Conservation (phyloP, 2,888 invertebrate genomes). For the Cyclophora punctaria region DNA sequence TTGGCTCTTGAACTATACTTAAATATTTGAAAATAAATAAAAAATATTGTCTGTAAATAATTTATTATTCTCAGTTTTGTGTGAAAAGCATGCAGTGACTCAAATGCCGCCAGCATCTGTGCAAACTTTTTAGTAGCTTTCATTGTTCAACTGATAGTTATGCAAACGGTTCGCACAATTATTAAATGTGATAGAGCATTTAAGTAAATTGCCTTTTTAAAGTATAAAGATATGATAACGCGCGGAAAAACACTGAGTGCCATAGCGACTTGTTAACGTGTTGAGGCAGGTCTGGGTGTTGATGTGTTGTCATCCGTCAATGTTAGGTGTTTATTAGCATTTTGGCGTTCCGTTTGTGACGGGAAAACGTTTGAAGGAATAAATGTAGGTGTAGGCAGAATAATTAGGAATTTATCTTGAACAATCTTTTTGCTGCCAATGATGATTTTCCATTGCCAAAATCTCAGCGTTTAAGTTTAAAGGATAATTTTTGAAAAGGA, state of each 20-base stretch:
- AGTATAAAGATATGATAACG: constrained; percentile 33
- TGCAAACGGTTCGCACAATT: constrained; percentile 15
- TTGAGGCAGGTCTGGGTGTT: constrained; percentile 52
- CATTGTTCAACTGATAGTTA: constrained; percentile 9
- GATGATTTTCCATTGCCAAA: no score
- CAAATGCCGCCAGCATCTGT: constrained; percentile 22
- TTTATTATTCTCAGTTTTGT: neutral
- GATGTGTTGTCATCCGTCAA: constrained; percentile 9
- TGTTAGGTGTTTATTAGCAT: neutral
- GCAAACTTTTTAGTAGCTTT: constrained; percentile 19
- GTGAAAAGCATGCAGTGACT: constrained; percentile 4
- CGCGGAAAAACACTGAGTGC: constrained; percentile 43
- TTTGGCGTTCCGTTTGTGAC: no score
- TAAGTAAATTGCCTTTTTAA: neutral
- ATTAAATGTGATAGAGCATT: constrained; percentile 11
- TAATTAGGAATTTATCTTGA: no score
- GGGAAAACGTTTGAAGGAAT: no score
- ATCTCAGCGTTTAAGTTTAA: no score
- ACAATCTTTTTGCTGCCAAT: no score
- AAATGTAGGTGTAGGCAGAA: no score
- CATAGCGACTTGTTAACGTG: constrained; percentile 22
- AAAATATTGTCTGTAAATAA: neutral
- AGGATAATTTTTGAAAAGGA: no score
- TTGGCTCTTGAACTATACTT: no score
- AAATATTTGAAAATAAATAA: neutral